Base-by-base conservation (phyloP, 2,888 invertebrate genomes). In the Phlogophora meticulosa region DNA sequence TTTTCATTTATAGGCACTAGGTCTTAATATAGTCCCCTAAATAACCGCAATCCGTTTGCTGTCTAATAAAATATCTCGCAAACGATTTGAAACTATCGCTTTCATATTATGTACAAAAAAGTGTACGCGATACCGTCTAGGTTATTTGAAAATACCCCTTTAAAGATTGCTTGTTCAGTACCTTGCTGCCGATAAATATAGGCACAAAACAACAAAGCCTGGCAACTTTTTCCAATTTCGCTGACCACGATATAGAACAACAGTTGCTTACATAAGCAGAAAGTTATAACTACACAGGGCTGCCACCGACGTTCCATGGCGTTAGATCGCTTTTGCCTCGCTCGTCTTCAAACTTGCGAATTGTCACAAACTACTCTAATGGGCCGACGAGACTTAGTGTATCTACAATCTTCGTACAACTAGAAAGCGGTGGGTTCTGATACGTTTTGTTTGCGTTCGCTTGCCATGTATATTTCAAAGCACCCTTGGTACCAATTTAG, bases 351-450 rank as follows among this genome's bases (percentile, higher is more conserved):
- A 82, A 82, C 75, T 81, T 78, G 78, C 10, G 60, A 78, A 78
- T 80, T 78, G 76, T 70, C 76, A 61, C 65, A 71, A 82, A 81
- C 78, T 81, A 71, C 55, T 71, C 61, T 69, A 82, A 78, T 81
- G 60, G 62, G 20, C 45, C 48, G 57, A 42, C 51, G 68, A 66
- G 58, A 65, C 56, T 5, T 63, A 17, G 28, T 43, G 42, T 69
- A 57, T 72, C 72, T 42, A 51, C 28, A 55, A 48, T 60, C 45
- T 64, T 58, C 40, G 24, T 61, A 42, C 34, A 17, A 28, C 32
- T 59, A 22, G 22, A 66, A 64, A 63, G 52, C 53, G 13, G 17
- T n/a, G 28, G 24, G 40, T 40, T 20, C 38, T 20, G 32, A 62
- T 56, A 62, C 24, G 38, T 51, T 68, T 58, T 60, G 59, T 64